Conservation (phyloP, 2,888 invertebrate genomes). For the Hedya salicella region DNA sequence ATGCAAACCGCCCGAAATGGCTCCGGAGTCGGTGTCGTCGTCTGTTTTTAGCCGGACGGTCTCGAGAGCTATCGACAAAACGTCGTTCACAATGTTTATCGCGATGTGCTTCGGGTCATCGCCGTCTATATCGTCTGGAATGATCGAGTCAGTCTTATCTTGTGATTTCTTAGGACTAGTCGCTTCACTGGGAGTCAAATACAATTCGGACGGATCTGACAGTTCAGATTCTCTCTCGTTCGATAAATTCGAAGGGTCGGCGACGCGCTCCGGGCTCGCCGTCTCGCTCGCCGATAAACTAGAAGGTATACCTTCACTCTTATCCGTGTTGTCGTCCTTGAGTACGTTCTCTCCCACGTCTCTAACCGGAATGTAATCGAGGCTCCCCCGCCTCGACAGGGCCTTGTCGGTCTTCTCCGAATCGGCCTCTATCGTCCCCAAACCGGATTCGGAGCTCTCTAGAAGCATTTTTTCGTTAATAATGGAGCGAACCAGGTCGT, state of each 20-base stretch:
- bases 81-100: conserved; percentile 79
- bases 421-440: conserved; percentile 62
- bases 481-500: conserved; percentile 66
- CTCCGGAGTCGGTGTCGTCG: conserved; percentile 79
- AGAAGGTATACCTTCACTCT: conserved; percentile 80
- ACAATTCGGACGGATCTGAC: conserved; percentile 88
- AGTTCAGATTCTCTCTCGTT: conserved; percentile 86
- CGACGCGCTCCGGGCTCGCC: conserved; percentile 76
- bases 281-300: conserved; percentile 80
- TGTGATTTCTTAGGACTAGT: conserved; percentile 78
- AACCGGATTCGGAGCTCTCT: conserved; percentile 74
- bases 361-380: conserved; percentile 81
- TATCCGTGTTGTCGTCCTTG: conserved; percentile 78
- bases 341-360: conserved; percentile 74
- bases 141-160: conserved; percentile 72
- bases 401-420: conserved; percentile 70
- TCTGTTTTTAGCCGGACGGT: conserved; percentile 76
- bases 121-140: conserved; percentile 60
- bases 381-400: conserved; percentile 74
- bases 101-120: conserved; percentile 77
- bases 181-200: conserved; percentile 88
- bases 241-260: conserved; percentile 66
- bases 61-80: conserved; percentile 76
- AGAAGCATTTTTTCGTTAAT: conserved; percentile 68
- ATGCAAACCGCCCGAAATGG: conserved; percentile 76